These are phyloP conservation scores for Eciton burchellii DNA, from an alignment of 1,140 invertebrate species.

Conservation along the genomic window DNA sequence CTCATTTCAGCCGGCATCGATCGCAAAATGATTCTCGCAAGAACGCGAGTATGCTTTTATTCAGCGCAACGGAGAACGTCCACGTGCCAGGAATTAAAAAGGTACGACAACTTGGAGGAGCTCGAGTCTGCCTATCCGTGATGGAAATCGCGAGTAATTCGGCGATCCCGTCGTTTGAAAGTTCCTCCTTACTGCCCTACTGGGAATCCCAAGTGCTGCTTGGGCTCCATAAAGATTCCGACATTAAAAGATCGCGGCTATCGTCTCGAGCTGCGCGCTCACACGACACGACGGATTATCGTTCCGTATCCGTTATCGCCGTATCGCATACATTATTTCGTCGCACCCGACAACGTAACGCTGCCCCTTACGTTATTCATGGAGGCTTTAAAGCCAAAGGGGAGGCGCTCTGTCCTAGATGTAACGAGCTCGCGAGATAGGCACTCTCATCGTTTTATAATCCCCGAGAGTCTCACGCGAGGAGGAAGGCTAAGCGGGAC, in stretches of 20 bases:
- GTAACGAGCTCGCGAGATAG: slow-evolving; percentile 63
- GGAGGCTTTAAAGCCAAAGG: slow-evolving; percentile 29
- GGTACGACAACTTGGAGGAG: neutral
- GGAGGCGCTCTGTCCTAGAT: slow-evolving; percentile 23
- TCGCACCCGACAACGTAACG: slow-evolving; percentile 35
- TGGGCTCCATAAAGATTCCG: neutral
- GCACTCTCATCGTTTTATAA: slow-evolving; percentile 68
- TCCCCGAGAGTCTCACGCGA: slow-evolving; percentile 51
- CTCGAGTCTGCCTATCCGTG: neutral
- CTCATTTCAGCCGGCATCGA: slow-evolving; percentile 61
- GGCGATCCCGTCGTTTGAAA: slow-evolving; percentile 1
- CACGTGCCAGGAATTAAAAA: slow-evolving; percentile 27
- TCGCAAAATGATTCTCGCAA: slow-evolving; percentile 39
- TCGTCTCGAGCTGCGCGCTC: neutral
- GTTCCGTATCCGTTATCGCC: neutral
- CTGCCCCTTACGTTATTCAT: slow-evolving; percentile 46
- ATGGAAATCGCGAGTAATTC: slow-evolving; percentile 18
- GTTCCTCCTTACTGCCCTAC: neutral
- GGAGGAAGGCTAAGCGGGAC: slow-evolving; percentile 59
- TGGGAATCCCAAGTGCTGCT: neutral
- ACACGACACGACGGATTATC: neutral
- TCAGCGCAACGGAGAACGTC: slow-evolving; percentile 16
- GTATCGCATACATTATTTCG: slow-evolving; percentile 36
- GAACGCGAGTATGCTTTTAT: slow-evolving; percentile 25
- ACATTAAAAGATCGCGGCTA: neutral